These are phyloP conservation scores for Aphaenogaster floridana DNA, from an alignment of 1,140 invertebrate genomes.

Conservation along the genomic window DNA sequence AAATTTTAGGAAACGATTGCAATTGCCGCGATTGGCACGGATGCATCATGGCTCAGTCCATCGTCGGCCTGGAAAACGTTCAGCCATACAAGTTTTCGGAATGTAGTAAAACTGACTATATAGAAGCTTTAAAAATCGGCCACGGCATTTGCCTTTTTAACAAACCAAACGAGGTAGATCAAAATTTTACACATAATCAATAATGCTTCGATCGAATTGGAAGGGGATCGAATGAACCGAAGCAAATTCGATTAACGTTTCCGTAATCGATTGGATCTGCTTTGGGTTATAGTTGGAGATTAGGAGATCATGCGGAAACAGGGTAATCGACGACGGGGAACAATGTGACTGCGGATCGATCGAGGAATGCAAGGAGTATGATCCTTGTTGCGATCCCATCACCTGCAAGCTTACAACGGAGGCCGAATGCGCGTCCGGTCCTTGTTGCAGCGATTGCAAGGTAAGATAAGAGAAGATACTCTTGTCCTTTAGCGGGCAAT, in stretches of 20 bases:
- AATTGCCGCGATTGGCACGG: slow-evolving; percentile 97
- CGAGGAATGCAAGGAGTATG: slow-evolving; percentile 93
- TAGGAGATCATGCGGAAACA: slow-evolving; percentile 95
- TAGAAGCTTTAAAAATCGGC: slow-evolving; percentile 92
- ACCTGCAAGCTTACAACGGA: slow-evolving; percentile 97
- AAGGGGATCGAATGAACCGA: neutral
- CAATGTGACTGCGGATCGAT: slow-evolving; percentile 97
- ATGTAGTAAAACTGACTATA: slow-evolving; percentile 95
- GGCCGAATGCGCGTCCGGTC: slow-evolving; percentile 96
- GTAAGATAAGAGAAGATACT: slow-evolving; percentile 86
- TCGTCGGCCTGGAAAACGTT: slow-evolving; percentile 95
- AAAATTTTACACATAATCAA: slow-evolving; percentile 40
- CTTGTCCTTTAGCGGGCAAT: neutral
- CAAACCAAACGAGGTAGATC: slow-evolving; percentile 94
- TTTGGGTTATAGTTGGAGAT: slow-evolving; percentile 87
- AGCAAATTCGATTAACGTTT: slow-evolving; percentile 14
- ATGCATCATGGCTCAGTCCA: slow-evolving; percentile 97
- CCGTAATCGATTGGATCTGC: slow-evolving; percentile 29
- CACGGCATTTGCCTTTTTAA: slow-evolving; percentile 95
- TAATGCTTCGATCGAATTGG: neutral
- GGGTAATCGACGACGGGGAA: slow-evolving; percentile 97
- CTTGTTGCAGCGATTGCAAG: slow-evolving; percentile 96
- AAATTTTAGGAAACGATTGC: slow-evolving; percentile 89
- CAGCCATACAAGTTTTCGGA: slow-evolving; percentile 98
- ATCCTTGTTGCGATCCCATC: slow-evolving; percentile 98